Percentiles rank a stretch among this genome's conserved stretches.
phyloP scores from a whole-genome alignment of 2,113 vertebrate species.

The Bubo scandiacus region DNA sequence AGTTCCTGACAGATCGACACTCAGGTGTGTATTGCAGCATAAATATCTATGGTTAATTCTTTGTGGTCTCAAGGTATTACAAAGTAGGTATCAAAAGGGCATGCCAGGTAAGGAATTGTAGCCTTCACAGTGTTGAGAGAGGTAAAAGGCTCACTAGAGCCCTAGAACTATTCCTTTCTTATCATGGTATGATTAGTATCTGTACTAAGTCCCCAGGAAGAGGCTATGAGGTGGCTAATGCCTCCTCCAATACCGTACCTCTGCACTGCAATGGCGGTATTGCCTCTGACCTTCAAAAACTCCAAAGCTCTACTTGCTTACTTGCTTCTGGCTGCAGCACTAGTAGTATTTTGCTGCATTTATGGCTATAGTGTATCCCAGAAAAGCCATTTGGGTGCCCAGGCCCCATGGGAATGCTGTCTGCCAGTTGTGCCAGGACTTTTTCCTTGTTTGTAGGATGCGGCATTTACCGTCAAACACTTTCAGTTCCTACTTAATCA shows the following conservation, averaged over 20 bases:
- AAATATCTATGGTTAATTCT: background rate
- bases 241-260: background rate
- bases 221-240: background rate
- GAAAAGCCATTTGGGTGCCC: background rate
- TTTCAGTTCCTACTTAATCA: background rate
- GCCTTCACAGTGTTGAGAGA: background rate
- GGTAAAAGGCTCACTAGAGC: background rate
- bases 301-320: background rate
- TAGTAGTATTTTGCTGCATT: background rate
- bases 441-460: background rate
- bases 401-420: background rate
- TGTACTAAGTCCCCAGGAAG: background rate
- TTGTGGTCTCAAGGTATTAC: background rate
- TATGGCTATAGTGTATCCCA: background rate
- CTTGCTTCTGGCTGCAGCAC: background rate
- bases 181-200: no score
- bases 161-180: background rate
- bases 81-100: background rate
- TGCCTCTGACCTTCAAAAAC: background rate
- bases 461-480: background rate
- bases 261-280: background rate
- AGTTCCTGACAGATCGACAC: background rate
- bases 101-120: background rate
- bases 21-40: background rate
- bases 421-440: background rate